phyloP scores from a whole-genome alignment of 1,140 invertebrate species.

The Camponotus pennsylvanicus region DNA sequence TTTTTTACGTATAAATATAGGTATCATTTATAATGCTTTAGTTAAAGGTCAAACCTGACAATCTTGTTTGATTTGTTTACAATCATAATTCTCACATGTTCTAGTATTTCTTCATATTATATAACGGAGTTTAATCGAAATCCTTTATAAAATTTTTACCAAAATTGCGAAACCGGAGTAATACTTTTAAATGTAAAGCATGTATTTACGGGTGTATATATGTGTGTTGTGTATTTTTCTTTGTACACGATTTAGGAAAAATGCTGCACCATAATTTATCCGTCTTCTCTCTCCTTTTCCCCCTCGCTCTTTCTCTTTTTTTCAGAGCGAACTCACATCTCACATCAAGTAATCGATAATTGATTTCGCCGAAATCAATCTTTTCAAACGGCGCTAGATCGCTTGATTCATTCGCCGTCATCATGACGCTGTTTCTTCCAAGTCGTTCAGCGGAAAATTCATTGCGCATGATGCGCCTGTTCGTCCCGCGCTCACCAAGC shows the following conservation, averaged over 20 bases:
- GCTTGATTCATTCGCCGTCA: not conserved
- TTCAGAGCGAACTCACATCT: not conserved
- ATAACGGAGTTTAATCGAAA: not conserved
- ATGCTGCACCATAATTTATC: not conserved
- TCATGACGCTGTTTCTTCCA: not conserved
- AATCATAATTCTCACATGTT: not conserved
- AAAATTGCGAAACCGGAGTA: not conserved
- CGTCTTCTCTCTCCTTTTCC: too few relatives aligned
- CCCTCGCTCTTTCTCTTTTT: too few relatives aligned
- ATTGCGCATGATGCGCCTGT: not conserved
- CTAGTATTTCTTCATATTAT: not conserved
- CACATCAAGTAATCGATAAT: slow-evolving; percentile 16
- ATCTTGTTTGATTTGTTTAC: slow-evolving; percentile 10
- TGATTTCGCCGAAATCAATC: slow-evolving; percentile 1
- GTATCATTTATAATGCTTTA: slow-evolving; percentile 26
- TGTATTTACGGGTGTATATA: too few relatives aligned
- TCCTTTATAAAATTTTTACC: not conserved
- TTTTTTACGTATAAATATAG: slow-evolving; percentile 3
- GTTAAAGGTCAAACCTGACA: not conserved
- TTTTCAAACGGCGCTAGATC: not conserved
- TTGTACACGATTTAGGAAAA: not conserved
- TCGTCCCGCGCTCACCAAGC: not conserved
- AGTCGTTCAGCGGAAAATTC: slow-evolving; percentile 7
- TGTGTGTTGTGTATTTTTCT: too few relatives aligned
- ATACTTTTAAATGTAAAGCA: not conserved